A percentile compares a stretch with the other conserved stretches of the same genome.
phyloP scores from a whole-genome alignment of 2,797 vertebrate species.

The Helarctos malayanus region DNA sequence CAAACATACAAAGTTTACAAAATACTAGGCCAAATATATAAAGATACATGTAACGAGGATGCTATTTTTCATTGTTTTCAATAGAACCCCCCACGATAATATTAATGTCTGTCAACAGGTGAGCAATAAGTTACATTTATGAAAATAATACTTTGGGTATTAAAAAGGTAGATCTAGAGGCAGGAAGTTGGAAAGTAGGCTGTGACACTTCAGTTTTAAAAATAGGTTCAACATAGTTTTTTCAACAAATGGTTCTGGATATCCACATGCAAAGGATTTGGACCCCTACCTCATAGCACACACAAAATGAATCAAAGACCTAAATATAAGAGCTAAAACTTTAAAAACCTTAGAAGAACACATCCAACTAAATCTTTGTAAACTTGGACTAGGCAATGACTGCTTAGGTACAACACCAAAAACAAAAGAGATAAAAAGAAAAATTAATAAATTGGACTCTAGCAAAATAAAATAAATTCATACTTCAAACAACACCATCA shows the following conservation, averaged over 20 bases:
- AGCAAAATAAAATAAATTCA: not conserved
- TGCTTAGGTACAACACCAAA: not conserved
- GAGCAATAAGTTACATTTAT: not conserved
- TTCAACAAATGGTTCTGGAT: not conserved
- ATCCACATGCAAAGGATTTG: not conserved
- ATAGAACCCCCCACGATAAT: not conserved
- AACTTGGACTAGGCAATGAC: not conserved
- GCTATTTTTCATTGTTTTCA: not conserved
- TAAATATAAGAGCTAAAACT: not conserved
- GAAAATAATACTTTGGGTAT: not conserved
- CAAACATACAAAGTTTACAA: not conserved
- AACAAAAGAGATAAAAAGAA: not conserved
- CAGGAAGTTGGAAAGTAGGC: not conserved
- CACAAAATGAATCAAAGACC: not conserved
- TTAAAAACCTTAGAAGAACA: not conserved
- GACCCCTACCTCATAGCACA: not conserved
- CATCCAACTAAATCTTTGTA: not conserved
- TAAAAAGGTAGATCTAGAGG: not conserved
- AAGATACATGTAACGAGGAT: not conserved
- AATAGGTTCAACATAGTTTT: not conserved
- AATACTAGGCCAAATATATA: not conserved
- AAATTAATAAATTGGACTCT: not conserved
- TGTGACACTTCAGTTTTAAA: not conserved
- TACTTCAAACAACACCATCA: not conserved
- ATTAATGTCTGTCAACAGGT: not conserved